Conservation (phyloP, 2,888 invertebrate species). For the Plebejus melissa region DNA sequence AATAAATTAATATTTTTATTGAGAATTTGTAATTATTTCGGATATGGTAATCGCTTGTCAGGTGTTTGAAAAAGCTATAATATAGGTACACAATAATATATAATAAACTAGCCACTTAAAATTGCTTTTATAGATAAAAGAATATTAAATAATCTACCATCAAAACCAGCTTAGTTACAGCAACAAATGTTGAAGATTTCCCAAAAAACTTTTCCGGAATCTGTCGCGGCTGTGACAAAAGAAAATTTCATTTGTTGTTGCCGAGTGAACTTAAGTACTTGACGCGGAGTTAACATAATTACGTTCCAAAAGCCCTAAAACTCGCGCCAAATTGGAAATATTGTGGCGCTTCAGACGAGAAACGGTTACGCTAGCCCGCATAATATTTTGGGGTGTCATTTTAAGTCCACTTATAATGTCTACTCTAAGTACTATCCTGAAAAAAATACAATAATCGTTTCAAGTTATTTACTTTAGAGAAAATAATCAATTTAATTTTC, state of each 20-base stretch:
- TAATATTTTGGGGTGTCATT: neutral
- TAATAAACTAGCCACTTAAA: neutral
- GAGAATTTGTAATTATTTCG: no score
- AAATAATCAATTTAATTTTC: no score
- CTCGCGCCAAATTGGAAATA: constrained; percentile 37
- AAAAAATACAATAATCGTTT: no score
- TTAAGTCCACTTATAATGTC: no score
- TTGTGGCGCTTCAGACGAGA: constrained; percentile 29
- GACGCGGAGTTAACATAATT: constrained; percentile 37
- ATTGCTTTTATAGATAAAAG: neutral
- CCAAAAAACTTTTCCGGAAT: neutral
- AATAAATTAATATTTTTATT: no score
- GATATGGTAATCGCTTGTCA: no score
- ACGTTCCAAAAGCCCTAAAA: constrained; percentile 37
- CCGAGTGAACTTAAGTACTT: constrained; percentile 27
- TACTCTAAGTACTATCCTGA: no score
- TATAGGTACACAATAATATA: no score
- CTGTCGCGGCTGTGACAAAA: constrained; percentile 1
- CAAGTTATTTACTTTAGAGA: no score
- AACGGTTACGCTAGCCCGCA: neutral
- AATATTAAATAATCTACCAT: neutral
- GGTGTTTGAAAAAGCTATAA: no score
- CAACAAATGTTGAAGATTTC: neutral
- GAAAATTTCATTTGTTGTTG: constrained; percentile 26
- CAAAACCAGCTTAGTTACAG: neutral